These are phyloP conservation scores for Antennarius striatus DNA, from an alignment of 2,113 vertebrate species.

Conservation along the genomic window DNA sequence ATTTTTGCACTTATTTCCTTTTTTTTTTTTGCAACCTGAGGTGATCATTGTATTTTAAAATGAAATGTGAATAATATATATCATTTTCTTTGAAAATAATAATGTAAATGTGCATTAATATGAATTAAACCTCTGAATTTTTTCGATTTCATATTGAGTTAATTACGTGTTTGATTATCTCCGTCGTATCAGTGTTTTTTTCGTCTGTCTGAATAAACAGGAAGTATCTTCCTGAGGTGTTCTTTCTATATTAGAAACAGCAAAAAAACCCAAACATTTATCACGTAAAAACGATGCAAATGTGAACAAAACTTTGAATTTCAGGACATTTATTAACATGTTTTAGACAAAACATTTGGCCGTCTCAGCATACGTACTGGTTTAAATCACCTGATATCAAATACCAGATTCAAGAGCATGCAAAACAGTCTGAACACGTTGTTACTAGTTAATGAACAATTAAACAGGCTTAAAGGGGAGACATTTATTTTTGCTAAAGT, in stretches of 20 bases:
- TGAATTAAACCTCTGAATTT: conserved; percentile 69
- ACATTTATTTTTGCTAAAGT: conserved; percentile 57
- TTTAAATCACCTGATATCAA: conserved; percentile 66
- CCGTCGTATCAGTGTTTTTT: too few species aligned
- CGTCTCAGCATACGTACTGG: conserved; percentile 57
- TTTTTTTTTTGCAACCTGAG: conserved; percentile 56
- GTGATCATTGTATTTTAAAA: conserved; percentile 60
- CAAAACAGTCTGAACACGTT: conserved; percentile 63
- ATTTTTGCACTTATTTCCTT: conserved; percentile 39
- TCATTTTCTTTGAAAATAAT: conserved; percentile 51
- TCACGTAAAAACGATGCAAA: neutral
- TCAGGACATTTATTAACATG: conserved; percentile 74
- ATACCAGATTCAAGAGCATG: conserved; percentile 78
- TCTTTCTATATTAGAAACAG: too few species aligned
- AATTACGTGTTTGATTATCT: too few species aligned
- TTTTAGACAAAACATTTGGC: conserved; percentile 68
- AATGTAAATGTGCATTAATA: conserved; percentile 68
- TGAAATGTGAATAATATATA: conserved; percentile 69
- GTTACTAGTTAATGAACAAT: conserved; percentile 45
- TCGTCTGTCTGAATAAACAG: too few species aligned
- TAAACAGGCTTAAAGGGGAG: conserved; percentile 52
- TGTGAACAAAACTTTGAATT: conserved; percentile 40
- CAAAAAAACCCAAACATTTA: too few species aligned
- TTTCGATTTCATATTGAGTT: conserved; percentile 5
- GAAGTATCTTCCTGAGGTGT: too few species aligned